Evolutionary conservation across 2,113 vertebrate genomes (phyloP).

Genomic region (Bubo blakistoni): DNA sequence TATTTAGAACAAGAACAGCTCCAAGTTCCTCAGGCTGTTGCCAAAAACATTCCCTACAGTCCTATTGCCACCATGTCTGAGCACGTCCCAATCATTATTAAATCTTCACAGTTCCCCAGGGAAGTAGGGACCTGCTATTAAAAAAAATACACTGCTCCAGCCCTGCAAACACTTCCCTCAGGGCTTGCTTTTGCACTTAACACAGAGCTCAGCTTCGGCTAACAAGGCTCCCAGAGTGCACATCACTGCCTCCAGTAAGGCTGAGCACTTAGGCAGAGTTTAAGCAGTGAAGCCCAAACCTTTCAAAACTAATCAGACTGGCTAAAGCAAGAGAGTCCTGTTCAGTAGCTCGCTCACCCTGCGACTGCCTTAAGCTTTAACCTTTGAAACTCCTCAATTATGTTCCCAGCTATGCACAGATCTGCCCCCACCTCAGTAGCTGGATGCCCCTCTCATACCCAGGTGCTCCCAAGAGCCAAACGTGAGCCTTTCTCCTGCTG

Average conservation of each 20-base stretch:
- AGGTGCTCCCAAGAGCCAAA: background rate
- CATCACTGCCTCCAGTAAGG: background rate
- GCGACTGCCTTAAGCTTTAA: background rate
- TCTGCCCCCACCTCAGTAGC: background rate
- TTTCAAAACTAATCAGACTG: background rate
- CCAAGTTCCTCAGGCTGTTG: background rate
- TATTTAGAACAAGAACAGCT: conserved; percentile 29
- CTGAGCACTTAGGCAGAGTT: background rate
- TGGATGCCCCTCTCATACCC: background rate
- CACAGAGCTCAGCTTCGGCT: background rate
- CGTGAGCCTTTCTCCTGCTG: background rate
- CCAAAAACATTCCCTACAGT: background rate
- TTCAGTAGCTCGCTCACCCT: background rate
- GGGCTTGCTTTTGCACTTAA: background rate
- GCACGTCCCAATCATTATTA: conserved; percentile 1
- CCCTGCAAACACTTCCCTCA: background rate
- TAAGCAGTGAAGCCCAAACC: background rate
- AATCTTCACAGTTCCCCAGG: background rate
- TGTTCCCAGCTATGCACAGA: background rate
- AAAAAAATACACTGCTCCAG: background rate
- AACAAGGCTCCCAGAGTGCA: background rate
- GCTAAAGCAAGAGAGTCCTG: background rate
- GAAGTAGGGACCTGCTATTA: background rate
- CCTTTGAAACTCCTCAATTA: background rate
- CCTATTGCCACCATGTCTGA: background rate